These are phyloP conservation scores for Helleia helle DNA, from an alignment of 2,888 invertebrate species.

Conservation along the genomic window DNA sequence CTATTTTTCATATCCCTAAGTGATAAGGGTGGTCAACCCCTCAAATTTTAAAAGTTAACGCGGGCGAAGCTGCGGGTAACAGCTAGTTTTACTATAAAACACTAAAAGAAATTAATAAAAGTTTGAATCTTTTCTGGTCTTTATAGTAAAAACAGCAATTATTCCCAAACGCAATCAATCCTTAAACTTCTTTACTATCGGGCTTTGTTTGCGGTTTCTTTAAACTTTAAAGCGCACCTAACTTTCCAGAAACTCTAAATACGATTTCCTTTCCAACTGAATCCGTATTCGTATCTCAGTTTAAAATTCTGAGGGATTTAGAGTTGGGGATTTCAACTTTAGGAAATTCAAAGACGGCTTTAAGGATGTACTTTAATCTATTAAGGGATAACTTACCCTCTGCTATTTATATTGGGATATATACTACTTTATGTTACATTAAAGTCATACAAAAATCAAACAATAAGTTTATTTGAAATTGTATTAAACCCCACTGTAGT, in stretches of 20 bases:
- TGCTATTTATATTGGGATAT: not conserved
- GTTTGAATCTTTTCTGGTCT: too few species aligned
- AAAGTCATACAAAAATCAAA: too few species aligned
- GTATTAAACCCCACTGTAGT: too few species aligned
- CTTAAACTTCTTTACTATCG: conserved; percentile 8
- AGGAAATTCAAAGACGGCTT: conserved; percentile 40
- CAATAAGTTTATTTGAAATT: too few species aligned
- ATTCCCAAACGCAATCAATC: conserved; percentile 6
- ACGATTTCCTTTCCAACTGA: conserved; percentile 16
- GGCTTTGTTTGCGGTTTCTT: conserved; percentile 14
- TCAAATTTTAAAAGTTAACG: too few species aligned
- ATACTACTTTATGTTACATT: too few species aligned
- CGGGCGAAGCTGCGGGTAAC: too few species aligned
- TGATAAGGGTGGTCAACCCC: too few species aligned
- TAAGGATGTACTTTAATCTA: conserved; percentile 21
- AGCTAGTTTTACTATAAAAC: too few species aligned
- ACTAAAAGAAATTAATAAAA: too few species aligned
- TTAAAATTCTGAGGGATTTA: conserved; percentile 20
- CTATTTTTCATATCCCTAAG: too few species aligned
- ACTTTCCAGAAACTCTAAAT: conserved; percentile 17
- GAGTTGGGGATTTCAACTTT: conserved; percentile 50
- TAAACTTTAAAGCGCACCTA: conserved; percentile 17
- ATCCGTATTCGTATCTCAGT: conserved; percentile 14
- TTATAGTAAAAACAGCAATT: conserved; percentile 5
- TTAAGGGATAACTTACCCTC: conserved; percentile 5